Evolutionary conservation across 2,797 vertebrate species (phyloP).

Genomic region (Phrynocephalus guinanensis): DNA sequence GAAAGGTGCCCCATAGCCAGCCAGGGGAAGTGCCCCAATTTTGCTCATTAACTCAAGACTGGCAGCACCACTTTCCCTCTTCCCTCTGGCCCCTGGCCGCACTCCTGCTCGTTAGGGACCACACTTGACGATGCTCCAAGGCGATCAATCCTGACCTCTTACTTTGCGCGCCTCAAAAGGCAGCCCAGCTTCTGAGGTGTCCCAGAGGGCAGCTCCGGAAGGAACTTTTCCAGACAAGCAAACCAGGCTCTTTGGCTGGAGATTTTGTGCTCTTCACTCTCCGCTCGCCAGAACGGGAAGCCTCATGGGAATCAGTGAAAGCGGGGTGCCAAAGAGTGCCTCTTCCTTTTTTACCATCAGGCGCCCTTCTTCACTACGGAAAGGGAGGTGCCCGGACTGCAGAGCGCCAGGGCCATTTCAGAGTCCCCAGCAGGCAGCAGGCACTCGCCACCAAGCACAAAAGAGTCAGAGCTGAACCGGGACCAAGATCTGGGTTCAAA

Average conservation of each 20-base stretch:
- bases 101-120: constrained; percentile 63
- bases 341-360: background rate
- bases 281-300: background rate
- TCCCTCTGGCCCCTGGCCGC: background rate
- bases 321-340: no score
- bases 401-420: constrained; percentile 21
- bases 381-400: no score
- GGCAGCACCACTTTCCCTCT: constrained; percentile 50
- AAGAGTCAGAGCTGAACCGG: no score
- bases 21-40: constrained; percentile 54
- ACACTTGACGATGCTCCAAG: constrained; percentile 62
- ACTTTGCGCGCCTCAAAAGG: constrained; percentile 33
- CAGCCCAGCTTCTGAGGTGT: constrained; percentile 21
- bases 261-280: background rate
- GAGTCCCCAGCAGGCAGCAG: accelerated
- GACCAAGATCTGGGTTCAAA: no score
- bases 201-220: constrained; percentile 53
- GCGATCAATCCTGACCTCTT: constrained; percentile 55
- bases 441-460: no score
- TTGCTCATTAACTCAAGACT: constrained; percentile 63
- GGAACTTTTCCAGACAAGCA: constrained; percentile 39
- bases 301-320: no score
- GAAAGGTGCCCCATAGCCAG: background rate
- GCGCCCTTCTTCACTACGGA: background rate
- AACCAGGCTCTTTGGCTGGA: background rate